phyloP scores from a whole-genome alignment of 2,797 vertebrate genomes.

The Carduelis carduelis region DNA sequence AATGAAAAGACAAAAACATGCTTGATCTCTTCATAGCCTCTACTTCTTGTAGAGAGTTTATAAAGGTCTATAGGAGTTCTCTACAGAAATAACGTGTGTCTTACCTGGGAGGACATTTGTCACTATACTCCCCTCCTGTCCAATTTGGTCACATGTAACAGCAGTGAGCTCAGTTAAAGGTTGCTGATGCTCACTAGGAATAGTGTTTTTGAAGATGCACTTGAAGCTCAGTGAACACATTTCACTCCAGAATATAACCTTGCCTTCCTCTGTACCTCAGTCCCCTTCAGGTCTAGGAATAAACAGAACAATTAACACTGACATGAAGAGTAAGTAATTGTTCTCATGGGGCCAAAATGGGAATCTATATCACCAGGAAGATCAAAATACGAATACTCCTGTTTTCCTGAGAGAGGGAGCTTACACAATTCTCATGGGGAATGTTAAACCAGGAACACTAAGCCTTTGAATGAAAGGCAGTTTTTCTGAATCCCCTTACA shows the following conservation, averaged over 20 bases:
- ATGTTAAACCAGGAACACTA: background rate
- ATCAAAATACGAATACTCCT: background rate
- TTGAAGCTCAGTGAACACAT: background rate
- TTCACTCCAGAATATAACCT: background rate
- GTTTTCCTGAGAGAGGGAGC: background rate
- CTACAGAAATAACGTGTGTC: background rate
- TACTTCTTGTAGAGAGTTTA: background rate
- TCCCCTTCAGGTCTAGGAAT: background rate
- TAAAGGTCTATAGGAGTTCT: background rate
- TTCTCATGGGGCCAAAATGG: background rate
- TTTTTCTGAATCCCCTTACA: background rate
- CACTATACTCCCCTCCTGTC: background rate
- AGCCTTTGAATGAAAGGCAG: background rate
- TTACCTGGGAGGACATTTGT: background rate
- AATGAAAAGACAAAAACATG: background rate
- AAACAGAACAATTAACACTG: background rate
- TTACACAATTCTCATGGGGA: background rate
- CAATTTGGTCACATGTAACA: background rate
- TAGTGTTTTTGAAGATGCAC: background rate
- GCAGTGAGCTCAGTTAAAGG: background rate
- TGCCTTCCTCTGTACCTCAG: background rate
- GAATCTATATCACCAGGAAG: background rate
- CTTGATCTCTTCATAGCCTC: background rate
- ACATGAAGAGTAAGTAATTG: background rate
- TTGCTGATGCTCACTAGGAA: background rate